phyloP scores from a whole-genome alignment of 2,113 vertebrate species.

The Rutilus rutilus region DNA sequence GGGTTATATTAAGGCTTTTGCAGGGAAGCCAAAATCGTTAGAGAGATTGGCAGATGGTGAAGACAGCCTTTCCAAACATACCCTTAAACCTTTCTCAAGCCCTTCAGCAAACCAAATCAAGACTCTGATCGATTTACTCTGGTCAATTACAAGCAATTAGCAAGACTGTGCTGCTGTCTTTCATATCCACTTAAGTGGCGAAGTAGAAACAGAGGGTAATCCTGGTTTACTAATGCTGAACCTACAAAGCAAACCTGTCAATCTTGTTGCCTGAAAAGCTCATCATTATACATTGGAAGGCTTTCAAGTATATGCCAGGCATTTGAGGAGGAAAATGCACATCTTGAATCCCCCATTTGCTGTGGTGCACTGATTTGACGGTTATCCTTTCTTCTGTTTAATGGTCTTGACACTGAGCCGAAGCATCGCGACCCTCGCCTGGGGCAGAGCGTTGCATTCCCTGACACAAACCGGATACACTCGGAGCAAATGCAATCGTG shows the following conservation, averaged over 20 bases:
- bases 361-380: slow-evolving; percentile 23
- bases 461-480: slow-evolving; percentile 10
- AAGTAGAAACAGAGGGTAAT: slow-evolving; percentile 28
- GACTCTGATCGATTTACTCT: slow-evolving; percentile 34
- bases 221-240: background rate
- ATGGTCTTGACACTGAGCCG: slow-evolving; percentile 42
- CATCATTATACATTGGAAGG: slow-evolving; percentile 4
- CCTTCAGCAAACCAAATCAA: slow-evolving; percentile 43
- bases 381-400: slow-evolving; percentile 40
- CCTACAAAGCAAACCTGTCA: slow-evolving; percentile 13
- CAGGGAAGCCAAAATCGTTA: slow-evolving; percentile 35
- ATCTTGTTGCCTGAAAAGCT: background rate
- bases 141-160: slow-evolving; percentile 47
- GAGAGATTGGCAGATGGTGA: slow-evolving; percentile 41
- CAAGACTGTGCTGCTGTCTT: slow-evolving; percentile 7
- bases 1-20: slow-evolving; percentile 32
- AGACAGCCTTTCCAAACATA: slow-evolving; percentile 40
- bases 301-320: slow-evolving; percentile 29
- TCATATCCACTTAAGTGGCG: slow-evolving; percentile 26
- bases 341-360: slow-evolving; percentile 18
- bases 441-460: slow-evolving; percentile 6
- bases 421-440: background rate
- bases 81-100: slow-evolving; percentile 37
- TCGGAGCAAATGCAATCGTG: slow-evolving; percentile 36
- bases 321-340: slow-evolving; percentile 16